Evolutionary conservation across 2,113 vertebrate species (phyloP).

Genomic region (Eulemur rufifrons): DNA sequence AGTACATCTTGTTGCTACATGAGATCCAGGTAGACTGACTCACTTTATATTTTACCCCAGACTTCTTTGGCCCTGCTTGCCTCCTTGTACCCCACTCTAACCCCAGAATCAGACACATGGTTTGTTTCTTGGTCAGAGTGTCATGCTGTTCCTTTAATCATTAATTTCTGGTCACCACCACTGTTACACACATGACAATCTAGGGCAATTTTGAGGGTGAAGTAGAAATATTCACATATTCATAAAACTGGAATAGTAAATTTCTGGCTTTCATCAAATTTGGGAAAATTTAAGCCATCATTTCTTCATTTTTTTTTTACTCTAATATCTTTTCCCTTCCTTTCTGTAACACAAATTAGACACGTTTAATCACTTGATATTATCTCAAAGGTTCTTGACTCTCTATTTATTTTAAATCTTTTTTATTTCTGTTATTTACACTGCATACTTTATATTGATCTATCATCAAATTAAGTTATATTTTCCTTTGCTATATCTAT

Average conservation of each 20-base stretch:
- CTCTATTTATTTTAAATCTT: neutral
- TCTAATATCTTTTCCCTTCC: rapidly evolving
- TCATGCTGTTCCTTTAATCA: neutral
- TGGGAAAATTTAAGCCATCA: neutral
- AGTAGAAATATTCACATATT: neutral
- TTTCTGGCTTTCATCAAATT: neutral
- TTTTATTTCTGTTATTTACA: neutral
- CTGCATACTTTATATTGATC: neutral
- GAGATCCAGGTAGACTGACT: neutral
- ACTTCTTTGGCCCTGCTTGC: neutral
- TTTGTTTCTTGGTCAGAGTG: neutral
- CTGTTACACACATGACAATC: neutral
- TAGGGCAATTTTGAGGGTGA: neutral
- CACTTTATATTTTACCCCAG: neutral
- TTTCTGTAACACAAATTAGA: neutral
- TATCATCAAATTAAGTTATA: neutral
- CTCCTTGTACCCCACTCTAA: rapidly evolving
- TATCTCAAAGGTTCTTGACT: neutral
- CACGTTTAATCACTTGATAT: neutral
- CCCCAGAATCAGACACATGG: neutral
- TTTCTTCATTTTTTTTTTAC: neutral
- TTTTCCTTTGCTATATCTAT: neutral
- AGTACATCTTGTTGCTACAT: neutral
- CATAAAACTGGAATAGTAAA: neutral
- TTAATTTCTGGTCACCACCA: neutral